Percentiles rank a stretch among this genome's conserved stretches.
phyloP scores from a whole-genome alignment of 2,888 invertebrate species.

The Drosophila falleni region DNA sequence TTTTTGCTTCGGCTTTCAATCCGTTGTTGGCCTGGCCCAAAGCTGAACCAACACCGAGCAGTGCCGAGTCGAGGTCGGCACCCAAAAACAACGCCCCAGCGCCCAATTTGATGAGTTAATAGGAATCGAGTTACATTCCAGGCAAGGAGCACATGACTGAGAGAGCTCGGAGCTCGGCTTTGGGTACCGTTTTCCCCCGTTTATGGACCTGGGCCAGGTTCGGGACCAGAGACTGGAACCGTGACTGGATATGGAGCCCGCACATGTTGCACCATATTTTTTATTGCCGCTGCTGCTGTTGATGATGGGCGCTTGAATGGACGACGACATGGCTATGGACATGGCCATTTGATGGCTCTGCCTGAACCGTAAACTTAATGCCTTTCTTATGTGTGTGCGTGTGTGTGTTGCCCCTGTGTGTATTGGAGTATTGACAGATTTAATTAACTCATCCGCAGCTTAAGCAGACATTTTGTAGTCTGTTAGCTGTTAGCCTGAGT shows the following conservation, averaged over 20 bases:
- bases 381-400: slow-evolving; percentile 18
- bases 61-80: slow-evolving; percentile 34
- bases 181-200: slow-evolving; percentile 23
- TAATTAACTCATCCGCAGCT: slow-evolving; percentile 81
- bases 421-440: slow-evolving; percentile 79
- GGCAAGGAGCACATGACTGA: slow-evolving; percentile 59
- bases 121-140: slow-evolving; percentile 84
- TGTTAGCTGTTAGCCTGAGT: slow-evolving; percentile 42
- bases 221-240: background rate
- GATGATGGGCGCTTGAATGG: slow-evolving; percentile 72
- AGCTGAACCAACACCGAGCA: slow-evolving; percentile 3
- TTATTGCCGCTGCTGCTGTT: slow-evolving; percentile 62
- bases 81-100: slow-evolving; percentile 70
- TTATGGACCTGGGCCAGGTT: slow-evolving; percentile 14
- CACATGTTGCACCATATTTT: slow-evolving; percentile 74
- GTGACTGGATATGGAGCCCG: slow-evolving; percentile 40
- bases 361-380: slow-evolving; percentile 28
- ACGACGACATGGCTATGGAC: slow-evolving; percentile 72
- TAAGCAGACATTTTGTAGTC: slow-evolving; percentile 80
- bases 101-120: slow-evolving; percentile 84
- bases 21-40: slow-evolving; percentile 35
- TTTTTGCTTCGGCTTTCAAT: slow-evolving; percentile 71
- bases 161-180: slow-evolving; percentile 19
- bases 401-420: slow-evolving; percentile 22
- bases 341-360: slow-evolving; percentile 66